Base-by-base conservation (phyloP, 2,888 invertebrate species). In the Meiosimyza decipiens region DNA sequence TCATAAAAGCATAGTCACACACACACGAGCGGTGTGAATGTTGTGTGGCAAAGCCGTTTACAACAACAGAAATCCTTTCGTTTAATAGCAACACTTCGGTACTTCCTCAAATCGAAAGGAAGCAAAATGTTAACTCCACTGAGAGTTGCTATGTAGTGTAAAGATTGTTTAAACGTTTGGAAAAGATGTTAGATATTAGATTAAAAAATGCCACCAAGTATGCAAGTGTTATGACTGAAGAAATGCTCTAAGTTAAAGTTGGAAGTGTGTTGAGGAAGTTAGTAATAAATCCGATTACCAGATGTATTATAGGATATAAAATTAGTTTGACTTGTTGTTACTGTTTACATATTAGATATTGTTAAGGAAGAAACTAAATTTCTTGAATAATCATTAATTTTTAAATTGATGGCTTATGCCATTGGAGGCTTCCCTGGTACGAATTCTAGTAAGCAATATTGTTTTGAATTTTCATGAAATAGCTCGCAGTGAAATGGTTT, bases 21-120 rank as follows among this genome's bases (percentile, higher is more conserved):
- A 33, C 33, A n/a, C 28, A 55, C 64, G 28, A 15, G 64, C 50
- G 28, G 28, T 49, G 11, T 64, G 51, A 49, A 64, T 47, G 33
- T 67, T 47, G 40, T 40, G 4, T 40, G 67, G 18, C 55, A 67
- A 22, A 57, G 40, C 40, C 40, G 22, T 57, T 11, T 13, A 57
- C 18, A 57, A 15, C 28, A 75, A 78, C 77, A 79, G 77, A 83
- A 81, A 82, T 82, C 82, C 82, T 78, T 69, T 68, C 59, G 59
- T 69, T 67, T 63, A 50, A 68, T 40, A 40, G 2, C 40, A 40
- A 40, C 40, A 40, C 40, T 40, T 40, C 1, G 1, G 22, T 22
- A 40, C 40, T 40, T 40, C 40, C 40, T 9, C 40, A 40, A 40
- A 9, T 40, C 40, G 9, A 40, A 40, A 40, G 9, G 40, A 40